Evolutionary conservation across 1,140 invertebrate species (phyloP), one percentile per base, ranked within the genome.

Genomic region (Callitettix versicolor): DNA sequence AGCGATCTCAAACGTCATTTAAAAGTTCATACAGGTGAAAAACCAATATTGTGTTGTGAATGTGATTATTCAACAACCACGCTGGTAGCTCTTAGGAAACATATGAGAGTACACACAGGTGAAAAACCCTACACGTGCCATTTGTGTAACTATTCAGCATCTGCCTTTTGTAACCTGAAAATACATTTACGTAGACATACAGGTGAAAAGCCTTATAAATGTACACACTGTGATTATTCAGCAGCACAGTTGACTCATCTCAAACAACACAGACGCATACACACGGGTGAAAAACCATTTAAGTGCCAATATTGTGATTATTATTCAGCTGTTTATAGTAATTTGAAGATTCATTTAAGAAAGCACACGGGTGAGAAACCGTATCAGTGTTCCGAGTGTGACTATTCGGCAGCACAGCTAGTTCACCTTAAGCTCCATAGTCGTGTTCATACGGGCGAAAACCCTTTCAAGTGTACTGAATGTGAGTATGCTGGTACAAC

Each of bases 331-430:
- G 26, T 30, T 9, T 30, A 30, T 9, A 30, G 26, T 9, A 30
- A 30, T 30, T 41, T 58, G 2, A 55, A 53, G 20, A 44, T 44
- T 6, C 58, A 59, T 40, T 54, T 58, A 17, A 18, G 59, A 22
- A 55, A 40, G 1, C 64, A 65, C 43, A 56, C 61, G 0, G 56
- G 57, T 17, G 55, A 55, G 11, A 61, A 59, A 46, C 57, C 58
- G 15, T 55, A 60, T 40, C 12, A 55, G 17, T 64, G 65, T 58
- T 47, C 61, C 20, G 64, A 77, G n/a, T 77, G 78, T 59, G 64
- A 72, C 26, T 76, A 80, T 60, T 21, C 17, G 24, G 20, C 21
- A 4, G 36, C 20, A 1, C 42, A 48, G 7, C 11, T 18, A 6
- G 34, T 42, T n/a, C 20, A 20, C n/a, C 26, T 55, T 22, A 55